Percentiles rank a stretch among this genome's conserved stretches.
Conservation (phyloP, 1,140 invertebrate genomes). For the Artemia franciscana region DNA sequence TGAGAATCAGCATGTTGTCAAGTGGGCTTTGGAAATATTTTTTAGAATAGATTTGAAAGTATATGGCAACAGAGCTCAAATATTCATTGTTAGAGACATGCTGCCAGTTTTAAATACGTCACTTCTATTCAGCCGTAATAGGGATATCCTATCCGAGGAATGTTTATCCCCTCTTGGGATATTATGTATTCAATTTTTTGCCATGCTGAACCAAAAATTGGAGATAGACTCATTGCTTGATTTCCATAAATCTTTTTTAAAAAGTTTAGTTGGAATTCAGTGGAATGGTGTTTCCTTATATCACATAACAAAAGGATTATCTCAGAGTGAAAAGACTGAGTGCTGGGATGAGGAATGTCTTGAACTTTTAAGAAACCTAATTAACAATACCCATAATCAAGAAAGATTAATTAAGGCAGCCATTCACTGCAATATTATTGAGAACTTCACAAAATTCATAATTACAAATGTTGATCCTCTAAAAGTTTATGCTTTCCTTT, state of each 20-base stretch:
- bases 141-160: neutral
- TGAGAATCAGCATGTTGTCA: slow-evolving; percentile 8
- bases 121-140: neutral
- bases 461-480: neutral
- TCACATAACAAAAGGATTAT: slow-evolving; percentile 16
- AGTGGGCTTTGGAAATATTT: slow-evolving; percentile 6
- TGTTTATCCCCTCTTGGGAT: neutral
- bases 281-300: slow-evolving; percentile 21
- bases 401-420: slow-evolving; percentile 14
- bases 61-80: neutral
- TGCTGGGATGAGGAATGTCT: slow-evolving; percentile 7
- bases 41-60: neutral
- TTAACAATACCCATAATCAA: slow-evolving; percentile 12
- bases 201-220: neutral
- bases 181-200: neutral
- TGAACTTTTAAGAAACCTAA: slow-evolving; percentile 11
- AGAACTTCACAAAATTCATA: slow-evolving; percentile 10
- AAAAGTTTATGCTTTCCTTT: slow-evolving; percentile 8
- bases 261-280: neutral
- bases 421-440: slow-evolving; percentile 13
- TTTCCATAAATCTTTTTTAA: neutral
- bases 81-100: neutral
- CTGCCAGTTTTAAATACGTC: slow-evolving; percentile 1
- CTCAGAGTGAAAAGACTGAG: slow-evolving; percentile 2
- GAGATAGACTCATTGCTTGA: neutral